Base-by-base conservation (phyloP, 2,113 vertebrate species). In the Manacus vitellinus region DNA sequence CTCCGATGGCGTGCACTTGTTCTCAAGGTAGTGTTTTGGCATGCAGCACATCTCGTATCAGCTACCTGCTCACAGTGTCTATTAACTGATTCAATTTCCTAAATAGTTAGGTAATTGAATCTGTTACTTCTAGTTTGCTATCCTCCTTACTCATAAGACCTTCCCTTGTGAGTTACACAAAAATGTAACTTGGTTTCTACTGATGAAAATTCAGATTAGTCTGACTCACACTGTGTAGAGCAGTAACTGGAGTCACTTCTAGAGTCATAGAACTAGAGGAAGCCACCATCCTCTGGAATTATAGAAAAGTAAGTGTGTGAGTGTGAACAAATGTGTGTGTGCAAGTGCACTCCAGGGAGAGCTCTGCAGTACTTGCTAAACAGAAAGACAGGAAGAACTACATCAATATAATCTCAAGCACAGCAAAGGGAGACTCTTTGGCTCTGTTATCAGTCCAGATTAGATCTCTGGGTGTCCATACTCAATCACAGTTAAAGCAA, bases 1-100 rank as follows among this genome's bases (percentile, higher is more conserved):
- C 55, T 35, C 8, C 0, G 0, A 33, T 55, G 52, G 33, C 0
- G 0, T 21, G 16, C 56, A 9, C 68, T 89, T 75, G 24, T 56
- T 74, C 65, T 61, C 47, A 55, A 46, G 47, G 6, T 8, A 28
- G n/a, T 28, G 21, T 68, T 95, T 84, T 84, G 88, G 68, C 35
- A n/a, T 52, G 52, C 66, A 72, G 44, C 44, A 15, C 49, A 18
- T 49, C 71, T 78, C 83, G 19, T 58, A 58, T 41, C 46, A 70
- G 25, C 85, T 80, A n/a, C 44, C 72, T 88, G 76, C 28, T 93
- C 59, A 2, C 44, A 27, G 24, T 16, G 1, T 39, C 47, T 84
- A 0, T 63, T 37, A 37, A 37, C 37, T 37, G 37, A 37, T 37
- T 37, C 37, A 37, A 37, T 37, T 9, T 10, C 37, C 9, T 37